Evolutionary conservation across 2,113 vertebrate genomes (phyloP).

Genomic region (Laticauda laticaudata): DNA sequence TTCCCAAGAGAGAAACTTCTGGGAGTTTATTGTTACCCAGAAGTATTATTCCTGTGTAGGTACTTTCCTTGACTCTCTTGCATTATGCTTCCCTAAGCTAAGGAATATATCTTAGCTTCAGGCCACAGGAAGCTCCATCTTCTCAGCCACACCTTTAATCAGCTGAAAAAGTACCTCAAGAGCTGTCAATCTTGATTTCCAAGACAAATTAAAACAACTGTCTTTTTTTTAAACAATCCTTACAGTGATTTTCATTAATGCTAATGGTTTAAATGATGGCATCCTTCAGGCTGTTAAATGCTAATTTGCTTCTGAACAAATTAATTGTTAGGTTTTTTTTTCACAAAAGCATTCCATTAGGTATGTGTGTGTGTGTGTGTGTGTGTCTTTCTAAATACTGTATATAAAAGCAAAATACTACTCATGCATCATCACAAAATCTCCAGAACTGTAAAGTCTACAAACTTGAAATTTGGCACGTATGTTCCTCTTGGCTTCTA

Average conservation of each 20-base stretch:
- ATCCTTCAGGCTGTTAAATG: not conserved
- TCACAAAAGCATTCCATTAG: not conserved
- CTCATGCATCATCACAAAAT: too few species aligned
- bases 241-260: not conserved
- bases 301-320: constrained; percentile 5
- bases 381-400: too few species aligned
- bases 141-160: not conserved
- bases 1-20: not conserved
- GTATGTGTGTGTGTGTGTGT: too few species aligned
- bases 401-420: too few species aligned
- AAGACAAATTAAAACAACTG: not conserved
- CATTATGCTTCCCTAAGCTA: not conserved
- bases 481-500: too few species aligned
- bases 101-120: not conserved
- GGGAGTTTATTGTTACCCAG: not conserved
- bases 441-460: too few species aligned
- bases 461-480: too few species aligned
- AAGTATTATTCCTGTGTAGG: not conserved
- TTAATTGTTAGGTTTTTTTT: not conserved
- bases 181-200: not conserved
- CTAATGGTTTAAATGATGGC: not conserved
- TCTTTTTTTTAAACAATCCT: not conserved
- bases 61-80: not conserved
- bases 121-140: not conserved
- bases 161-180: not conserved